A percentile compares a stretch with the other conserved stretches of the same genome.
These are phyloP conservation scores for Andrena minutula DNA, from an alignment of 2,888 invertebrate species.

Conservation along the genomic window DNA sequence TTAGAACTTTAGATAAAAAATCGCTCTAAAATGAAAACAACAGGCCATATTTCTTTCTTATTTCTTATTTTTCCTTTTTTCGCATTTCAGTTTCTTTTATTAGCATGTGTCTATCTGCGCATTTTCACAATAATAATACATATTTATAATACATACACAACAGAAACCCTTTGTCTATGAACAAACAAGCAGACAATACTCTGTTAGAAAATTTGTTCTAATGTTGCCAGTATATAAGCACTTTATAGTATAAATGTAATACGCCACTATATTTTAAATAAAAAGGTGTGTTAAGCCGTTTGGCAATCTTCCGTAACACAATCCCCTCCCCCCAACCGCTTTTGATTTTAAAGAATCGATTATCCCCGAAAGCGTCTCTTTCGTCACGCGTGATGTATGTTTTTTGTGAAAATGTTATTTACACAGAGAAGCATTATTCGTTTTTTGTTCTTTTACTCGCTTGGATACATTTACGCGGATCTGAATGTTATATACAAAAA, in stretches of 20 bases:
- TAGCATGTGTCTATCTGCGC: constrained; percentile 57
- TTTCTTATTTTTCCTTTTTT: not conserved
- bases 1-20: constrained; percentile 18
- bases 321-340: not conserved
- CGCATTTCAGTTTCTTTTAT: constrained; percentile 58
- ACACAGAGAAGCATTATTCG: constrained; percentile 41
- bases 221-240: constrained; percentile 48
- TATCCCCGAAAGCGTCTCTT: constrained; percentile 6
- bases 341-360: constrained; percentile 19
- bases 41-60: constrained; percentile 27
- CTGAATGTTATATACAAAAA: constrained; percentile 38
- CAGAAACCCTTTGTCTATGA: constrained; percentile 54
- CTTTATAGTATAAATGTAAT: constrained; percentile 52
- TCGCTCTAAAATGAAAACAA: constrained; percentile 36
- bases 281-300: constrained; percentile 29
- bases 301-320: constrained; percentile 2
- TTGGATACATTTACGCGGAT: constrained; percentile 45
- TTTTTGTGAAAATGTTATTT: constrained; percentile 53
- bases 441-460: constrained; percentile 26
- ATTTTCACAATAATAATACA: constrained; percentile 66
- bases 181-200: constrained; percentile 50
- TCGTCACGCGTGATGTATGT: constrained; percentile 13
- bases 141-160: constrained; percentile 62
- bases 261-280: constrained; percentile 51
- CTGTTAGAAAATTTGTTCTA: constrained; percentile 58